Conservation (phyloP, 2,113 vertebrate species). For the Strigops habroptila region DNA sequence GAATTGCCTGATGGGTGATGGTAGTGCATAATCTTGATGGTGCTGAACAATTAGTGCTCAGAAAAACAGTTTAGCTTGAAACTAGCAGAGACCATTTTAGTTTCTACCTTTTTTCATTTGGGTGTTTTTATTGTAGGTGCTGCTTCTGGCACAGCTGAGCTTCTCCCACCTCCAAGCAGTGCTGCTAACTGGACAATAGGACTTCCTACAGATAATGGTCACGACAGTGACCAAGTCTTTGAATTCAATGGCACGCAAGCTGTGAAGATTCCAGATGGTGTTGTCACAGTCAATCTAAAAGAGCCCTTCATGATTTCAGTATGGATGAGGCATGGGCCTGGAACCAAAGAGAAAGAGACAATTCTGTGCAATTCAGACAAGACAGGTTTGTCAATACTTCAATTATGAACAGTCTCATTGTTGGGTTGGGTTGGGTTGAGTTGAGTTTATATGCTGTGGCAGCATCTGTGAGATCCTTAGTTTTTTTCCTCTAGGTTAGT, state of each 20-base stretch:
- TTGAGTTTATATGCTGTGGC: neutral
- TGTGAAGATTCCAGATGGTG: conserved; percentile 85
- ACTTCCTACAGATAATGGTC: conserved; percentile 93
- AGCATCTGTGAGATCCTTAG: neutral
- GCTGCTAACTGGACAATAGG: conserved; percentile 89
- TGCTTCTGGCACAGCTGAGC: conserved; percentile 84
- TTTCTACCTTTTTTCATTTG: neutral
- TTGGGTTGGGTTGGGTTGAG: neutral
- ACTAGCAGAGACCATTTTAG: fast-evolving
- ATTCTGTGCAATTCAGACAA: conserved; percentile 96
- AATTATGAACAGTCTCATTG: fast-evolving
- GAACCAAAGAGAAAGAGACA: conserved; percentile 89
- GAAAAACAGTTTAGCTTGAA: neutral
- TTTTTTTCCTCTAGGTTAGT: neutral
- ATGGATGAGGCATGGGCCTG: conserved; percentile 94
- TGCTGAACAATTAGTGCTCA: neutral
- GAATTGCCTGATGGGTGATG: neutral
- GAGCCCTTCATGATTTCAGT: conserved; percentile 93
- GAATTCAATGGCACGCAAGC: conserved; percentile 97
- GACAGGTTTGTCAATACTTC: conserved; percentile 73
- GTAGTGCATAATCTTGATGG: neutral
- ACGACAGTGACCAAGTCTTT: conserved; percentile 96
- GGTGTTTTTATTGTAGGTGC: conserved; percentile 74
- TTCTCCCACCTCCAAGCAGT: conserved; percentile 89
- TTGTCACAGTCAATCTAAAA: conserved; percentile 82